Percentiles rank a stretch among this genome's conserved stretches.
Conservation (phyloP, 1,140 invertebrate species). For the Kradibia gibbosae region DNA sequence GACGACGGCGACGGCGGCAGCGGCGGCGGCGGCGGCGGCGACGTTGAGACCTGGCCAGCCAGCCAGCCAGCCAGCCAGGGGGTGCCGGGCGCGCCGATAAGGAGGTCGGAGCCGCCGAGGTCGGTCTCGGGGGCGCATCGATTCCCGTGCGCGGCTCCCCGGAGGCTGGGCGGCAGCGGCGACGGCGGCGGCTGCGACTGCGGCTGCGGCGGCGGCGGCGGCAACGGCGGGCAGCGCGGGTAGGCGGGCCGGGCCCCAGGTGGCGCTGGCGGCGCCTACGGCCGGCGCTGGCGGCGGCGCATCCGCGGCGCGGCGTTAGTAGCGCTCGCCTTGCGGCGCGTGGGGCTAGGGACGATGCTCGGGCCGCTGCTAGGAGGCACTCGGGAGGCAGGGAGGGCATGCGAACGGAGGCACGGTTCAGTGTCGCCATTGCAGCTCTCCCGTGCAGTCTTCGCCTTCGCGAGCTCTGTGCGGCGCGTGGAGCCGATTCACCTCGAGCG, state of each 20-base stretch:
- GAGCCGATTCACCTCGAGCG: constrained; percentile 63
- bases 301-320: constrained; percentile 55
- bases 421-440: constrained; percentile 71
- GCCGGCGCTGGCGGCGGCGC: constrained; percentile 15
- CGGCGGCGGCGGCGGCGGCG: no score
- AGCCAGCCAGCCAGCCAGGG: no score
- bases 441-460: constrained; percentile 62
- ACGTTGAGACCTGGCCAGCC: no score
- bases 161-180: no score
- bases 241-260: not conserved
- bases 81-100: no score
- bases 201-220: not conserved
- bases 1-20: no score
- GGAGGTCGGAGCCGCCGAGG: no score
- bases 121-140: no score
- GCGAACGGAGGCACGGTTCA: constrained; percentile 67
- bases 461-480: constrained; percentile 63
- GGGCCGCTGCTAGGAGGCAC: constrained; percentile 64
- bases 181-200: not conserved
- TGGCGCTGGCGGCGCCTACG: not conserved
- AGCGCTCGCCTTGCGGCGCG: constrained; percentile 53
- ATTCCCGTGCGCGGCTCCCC: no score
- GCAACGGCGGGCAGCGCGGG: not conserved
- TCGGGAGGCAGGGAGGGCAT: constrained; percentile 70
- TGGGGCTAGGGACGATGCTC: constrained; percentile 58